Percentiles rank a stretch among this genome's conserved stretches.
Evolutionary conservation across 2,888 invertebrate genomes (phyloP).

Genomic region (Clistopyga incitator): DNA sequence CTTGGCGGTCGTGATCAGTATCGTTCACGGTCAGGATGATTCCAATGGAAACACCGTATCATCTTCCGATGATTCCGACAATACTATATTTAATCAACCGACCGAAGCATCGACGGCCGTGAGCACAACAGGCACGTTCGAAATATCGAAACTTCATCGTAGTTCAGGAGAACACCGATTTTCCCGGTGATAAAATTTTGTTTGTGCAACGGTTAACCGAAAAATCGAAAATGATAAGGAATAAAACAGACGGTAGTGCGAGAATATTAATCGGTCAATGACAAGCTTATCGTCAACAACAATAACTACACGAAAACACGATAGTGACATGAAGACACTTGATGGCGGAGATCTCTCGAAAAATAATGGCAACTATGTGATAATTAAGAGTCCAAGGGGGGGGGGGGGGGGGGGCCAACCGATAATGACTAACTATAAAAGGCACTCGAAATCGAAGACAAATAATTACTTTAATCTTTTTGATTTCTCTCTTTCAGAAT

Average conservation of each 20-base stretch:
- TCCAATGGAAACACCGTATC: neutral
- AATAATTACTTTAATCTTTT: neutral
- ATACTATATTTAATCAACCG: neutral
- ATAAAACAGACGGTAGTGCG: neutral
- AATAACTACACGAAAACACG: neutral
- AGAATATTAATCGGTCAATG: neutral
- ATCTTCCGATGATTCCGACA: neutral
- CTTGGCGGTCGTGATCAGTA: constrained; percentile 24
- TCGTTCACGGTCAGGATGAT: constrained; percentile 24
- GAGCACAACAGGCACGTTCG: constrained; percentile 39
- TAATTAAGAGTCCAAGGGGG: neutral
- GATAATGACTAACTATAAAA: neutral
- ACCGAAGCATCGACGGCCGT: constrained; percentile 9
- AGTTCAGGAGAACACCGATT: neutral
- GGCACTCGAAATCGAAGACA: too few relatives aligned
- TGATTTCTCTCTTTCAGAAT: neutral
- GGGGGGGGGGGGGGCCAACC: neutral
- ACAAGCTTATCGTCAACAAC: neutral
- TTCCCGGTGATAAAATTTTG: neutral
- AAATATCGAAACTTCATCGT: neutral
- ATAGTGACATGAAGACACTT: neutral
- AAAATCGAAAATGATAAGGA: neutral
- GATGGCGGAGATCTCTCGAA: neutral
- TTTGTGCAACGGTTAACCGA: neutral
- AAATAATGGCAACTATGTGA: neutral